phyloP scores from a whole-genome alignment of 2,888 invertebrate genomes.

The Macrostomum cliftonense region DNA sequence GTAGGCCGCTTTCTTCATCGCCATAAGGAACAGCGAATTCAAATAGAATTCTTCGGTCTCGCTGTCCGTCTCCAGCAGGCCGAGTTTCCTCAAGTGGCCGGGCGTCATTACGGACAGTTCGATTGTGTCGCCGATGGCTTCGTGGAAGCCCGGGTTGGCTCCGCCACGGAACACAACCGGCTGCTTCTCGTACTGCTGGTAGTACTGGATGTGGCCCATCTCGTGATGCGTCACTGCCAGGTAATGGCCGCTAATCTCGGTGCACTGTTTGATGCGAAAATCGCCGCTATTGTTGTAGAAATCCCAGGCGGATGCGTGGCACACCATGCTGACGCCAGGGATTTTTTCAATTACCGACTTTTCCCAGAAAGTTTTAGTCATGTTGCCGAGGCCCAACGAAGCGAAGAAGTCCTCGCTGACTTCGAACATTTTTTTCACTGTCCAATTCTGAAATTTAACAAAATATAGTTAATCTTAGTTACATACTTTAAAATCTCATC shows the following conservation, averaged over 20 bases:
- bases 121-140: slow-evolving; percentile 62
- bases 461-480: too few relatives aligned
- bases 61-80: slow-evolving; percentile 39
- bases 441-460: slow-evolving; percentile 27
- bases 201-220: slow-evolving; percentile 35
- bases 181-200: slow-evolving; percentile 26
- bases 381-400: slow-evolving; percentile 46
- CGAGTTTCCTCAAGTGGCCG: slow-evolving; percentile 54
- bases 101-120: slow-evolving; percentile 57
- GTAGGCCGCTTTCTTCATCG: slow-evolving; percentile 65
- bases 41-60: slow-evolving; percentile 50
- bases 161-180: slow-evolving; percentile 50
- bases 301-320: slow-evolving; percentile 61
- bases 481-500: too few relatives aligned
- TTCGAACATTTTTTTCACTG: slow-evolving; percentile 43
- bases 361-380: slow-evolving; percentile 65
- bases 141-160: slow-evolving; percentile 67
- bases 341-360: slow-evolving; percentile 60
- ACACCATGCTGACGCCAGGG: slow-evolving; percentile 44
- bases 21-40: slow-evolving; percentile 59
- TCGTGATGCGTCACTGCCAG: slow-evolving; percentile 27
- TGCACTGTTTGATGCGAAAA: slow-evolving; percentile 30
- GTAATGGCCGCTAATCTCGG: slow-evolving; percentile 11
- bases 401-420: slow-evolving; percentile 29
- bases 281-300: slow-evolving; percentile 43